Evolutionary conservation across 2,888 invertebrate species (phyloP).

Genomic region (Girardia tigrina): DNA sequence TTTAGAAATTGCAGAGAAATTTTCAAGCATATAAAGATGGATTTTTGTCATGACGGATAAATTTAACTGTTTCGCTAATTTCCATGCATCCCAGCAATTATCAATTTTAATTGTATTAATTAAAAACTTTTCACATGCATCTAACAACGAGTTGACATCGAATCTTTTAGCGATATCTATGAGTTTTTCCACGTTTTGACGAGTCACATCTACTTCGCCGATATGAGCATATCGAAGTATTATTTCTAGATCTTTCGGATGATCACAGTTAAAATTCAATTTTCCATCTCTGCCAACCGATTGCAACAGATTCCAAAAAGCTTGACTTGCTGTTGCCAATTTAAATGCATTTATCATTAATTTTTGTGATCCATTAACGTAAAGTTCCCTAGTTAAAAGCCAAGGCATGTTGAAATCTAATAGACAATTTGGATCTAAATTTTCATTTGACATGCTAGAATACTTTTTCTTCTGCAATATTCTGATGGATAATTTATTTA

Average conservation of each 20-base stretch:
- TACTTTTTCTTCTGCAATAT: not conserved
- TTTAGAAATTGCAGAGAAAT: not conserved
- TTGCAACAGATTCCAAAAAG: not conserved
- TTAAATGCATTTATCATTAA: constrained; percentile 24
- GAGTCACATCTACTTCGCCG: not conserved
- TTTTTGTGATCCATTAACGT: not conserved
- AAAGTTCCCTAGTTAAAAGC: constrained; percentile 11
- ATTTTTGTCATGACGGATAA: constrained; percentile 9
- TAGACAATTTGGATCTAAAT: constrained; percentile 25
- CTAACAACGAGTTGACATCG: not conserved
- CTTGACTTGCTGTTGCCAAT: constrained; percentile 7
- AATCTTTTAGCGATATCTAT: not conserved
- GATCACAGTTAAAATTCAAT: not conserved
- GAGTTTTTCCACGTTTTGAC: not conserved
- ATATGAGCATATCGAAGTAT: not conserved
- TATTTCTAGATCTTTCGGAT: not conserved
- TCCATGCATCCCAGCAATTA: constrained; percentile 7
- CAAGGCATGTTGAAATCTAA: constrained; percentile 24
- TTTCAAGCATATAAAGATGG: constrained; percentile 23
- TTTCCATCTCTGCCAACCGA: not conserved
- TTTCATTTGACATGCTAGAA: constrained; percentile 23
- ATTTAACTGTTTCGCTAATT: not conserved
- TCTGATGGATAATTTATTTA: not conserved
- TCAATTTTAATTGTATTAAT: not conserved
- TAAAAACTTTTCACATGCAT: constrained; percentile 20